Evolutionary conservation across 2,113 vertebrate species (phyloP), one percentile per base, ranked within the genome.

Genomic region (Uropsilus gracilis): DNA sequence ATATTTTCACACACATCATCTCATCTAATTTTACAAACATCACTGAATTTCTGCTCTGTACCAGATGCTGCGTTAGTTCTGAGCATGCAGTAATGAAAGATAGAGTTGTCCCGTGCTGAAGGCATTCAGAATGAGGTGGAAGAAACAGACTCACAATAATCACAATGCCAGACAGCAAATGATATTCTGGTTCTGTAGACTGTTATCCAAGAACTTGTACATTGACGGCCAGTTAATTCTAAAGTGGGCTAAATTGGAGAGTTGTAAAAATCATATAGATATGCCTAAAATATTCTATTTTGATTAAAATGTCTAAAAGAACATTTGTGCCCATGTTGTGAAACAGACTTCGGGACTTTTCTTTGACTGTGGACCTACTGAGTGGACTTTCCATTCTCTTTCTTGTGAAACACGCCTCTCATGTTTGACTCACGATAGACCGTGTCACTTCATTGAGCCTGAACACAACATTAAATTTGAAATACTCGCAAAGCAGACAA

Each of bases 401-500:
- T 72, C 11, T 85, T 94, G 22, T 28, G 66, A 86, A 88, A 17
- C 16, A 66, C 42, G 88, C 34, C 3, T 5, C 13, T 57, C 71
- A 69, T 68, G 2, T 57, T 95, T 82, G 91, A 37, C 22, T 71
- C 69, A 59, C 39, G 12, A 92, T 69, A 86, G 89, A 30, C 34
- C n/a, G 39, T 57, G 20, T 55, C 44, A 81, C 24, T 80, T 86
- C 85, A 13, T 95, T 94, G 80, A 84, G 84, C 46, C 20, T 76
- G 80, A 92, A 44, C 8, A 50, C 22, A 20, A 68, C 90, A 90
- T 61, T 80, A 57, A 71, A 72, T 44, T 81, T 88, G 69, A 84
- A 75, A 63, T 44, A 84, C 68, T 86, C 80, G 3, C 42, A 86
- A 91, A 94, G 20, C 20, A 78, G 59, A 69, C 69, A 78, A 77